Evolutionary conservation across 2,888 invertebrate genomes (phyloP).

Genomic region (Xestia rhomboidea): DNA sequence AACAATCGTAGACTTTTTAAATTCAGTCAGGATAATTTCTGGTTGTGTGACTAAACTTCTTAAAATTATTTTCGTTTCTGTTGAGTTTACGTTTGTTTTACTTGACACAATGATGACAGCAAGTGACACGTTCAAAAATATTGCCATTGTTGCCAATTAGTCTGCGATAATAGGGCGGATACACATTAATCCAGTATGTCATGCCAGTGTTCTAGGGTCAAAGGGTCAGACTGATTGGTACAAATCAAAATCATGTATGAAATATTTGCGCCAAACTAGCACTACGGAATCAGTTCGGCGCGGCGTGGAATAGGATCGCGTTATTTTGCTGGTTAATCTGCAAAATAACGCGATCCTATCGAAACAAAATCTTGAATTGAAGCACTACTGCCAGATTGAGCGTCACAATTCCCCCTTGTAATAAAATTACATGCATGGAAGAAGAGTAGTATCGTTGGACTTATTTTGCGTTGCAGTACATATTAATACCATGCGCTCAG

Average conservation of each 20-base stretch:
- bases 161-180: neutral
- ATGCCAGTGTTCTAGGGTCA: neutral
- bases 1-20: neutral
- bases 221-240: neutral
- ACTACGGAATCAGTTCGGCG: neutral
- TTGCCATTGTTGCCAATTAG: neutral
- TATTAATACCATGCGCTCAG: neutral
- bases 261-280: neutral
- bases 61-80: neutral
- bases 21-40: neutral
- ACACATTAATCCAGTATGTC: neutral
- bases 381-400: neutral
- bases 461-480: neutral
- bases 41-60: neutral
- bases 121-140: neutral
- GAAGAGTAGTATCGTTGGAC: neutral
- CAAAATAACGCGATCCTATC: neutral
- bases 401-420: neutral
- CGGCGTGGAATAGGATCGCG: no score
- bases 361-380: neutral
- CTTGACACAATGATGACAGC: neutral
- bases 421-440: neutral
- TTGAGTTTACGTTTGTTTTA: neutral
- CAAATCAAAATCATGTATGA: neutral
- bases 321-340: neutral